phyloP scores from a whole-genome alignment of 2,113 vertebrate species.

The Cairina moschata region DNA sequence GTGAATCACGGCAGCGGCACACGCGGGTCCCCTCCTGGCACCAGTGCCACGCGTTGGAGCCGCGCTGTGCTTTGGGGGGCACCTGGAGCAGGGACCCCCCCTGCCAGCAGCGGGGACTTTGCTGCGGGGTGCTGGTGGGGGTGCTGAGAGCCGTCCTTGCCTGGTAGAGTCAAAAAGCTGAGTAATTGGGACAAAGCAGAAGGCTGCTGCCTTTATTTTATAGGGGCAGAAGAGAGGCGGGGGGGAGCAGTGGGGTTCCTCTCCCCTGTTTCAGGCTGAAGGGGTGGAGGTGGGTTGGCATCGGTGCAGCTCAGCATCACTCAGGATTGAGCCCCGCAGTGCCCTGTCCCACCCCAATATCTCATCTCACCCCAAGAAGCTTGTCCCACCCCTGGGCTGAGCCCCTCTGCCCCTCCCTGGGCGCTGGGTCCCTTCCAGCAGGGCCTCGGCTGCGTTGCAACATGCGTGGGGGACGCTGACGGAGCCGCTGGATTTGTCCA shows the following conservation, averaged over 20 bases:
- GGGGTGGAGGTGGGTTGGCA: too few relatives aligned
- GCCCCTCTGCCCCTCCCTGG: accelerated
- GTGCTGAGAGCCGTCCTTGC: neutral
- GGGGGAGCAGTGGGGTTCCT: neutral
- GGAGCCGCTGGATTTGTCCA: neutral
- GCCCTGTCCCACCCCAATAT: accelerated
- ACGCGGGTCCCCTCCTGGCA: accelerated
- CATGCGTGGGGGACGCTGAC: accelerated
- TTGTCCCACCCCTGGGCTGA: accelerated
- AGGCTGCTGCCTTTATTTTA: neutral
- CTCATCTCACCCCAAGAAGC: accelerated
- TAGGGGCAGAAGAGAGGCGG: neutral
- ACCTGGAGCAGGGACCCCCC: neutral
- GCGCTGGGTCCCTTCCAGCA: accelerated
- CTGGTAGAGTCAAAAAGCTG: too few relatives aligned
- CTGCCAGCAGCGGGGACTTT: too few relatives aligned
- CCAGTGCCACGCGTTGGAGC: neutral
- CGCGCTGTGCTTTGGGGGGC: too few relatives aligned
- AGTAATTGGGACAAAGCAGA: neutral
- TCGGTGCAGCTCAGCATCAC: neutral
- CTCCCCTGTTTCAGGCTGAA: too few relatives aligned
- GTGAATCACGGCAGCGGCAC: neutral
- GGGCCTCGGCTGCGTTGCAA: neutral
- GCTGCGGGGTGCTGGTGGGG: accelerated
- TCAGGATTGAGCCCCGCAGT: neutral